Evolutionary conservation across 2,888 invertebrate species (phyloP).

Genomic region (Trichacis sp.): DNA sequence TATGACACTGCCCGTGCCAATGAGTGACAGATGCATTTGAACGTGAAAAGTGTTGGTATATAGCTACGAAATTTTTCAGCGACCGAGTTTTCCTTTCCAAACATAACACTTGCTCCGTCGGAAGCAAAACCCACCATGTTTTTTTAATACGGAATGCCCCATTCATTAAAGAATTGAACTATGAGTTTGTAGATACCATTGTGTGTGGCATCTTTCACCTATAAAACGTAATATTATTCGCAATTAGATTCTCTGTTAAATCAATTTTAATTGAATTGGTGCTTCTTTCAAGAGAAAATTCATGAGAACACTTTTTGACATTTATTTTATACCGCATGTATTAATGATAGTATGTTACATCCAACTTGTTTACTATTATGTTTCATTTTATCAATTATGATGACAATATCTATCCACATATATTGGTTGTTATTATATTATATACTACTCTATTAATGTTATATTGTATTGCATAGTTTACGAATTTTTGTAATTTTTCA

Average conservation of each 20-base stretch:
- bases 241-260: neutral
- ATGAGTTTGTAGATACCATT: neutral
- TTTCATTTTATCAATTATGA: too few relatives aligned
- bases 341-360: too few relatives aligned
- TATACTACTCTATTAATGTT: too few relatives aligned
- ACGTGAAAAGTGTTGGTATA: slow-evolving; percentile 53
- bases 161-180: slow-evolving; percentile 8
- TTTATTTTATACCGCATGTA: too few relatives aligned
- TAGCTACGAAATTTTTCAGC: slow-evolving; percentile 51
- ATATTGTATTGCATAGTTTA: too few relatives aligned
- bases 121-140: slow-evolving; percentile 58
- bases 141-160: slow-evolving; percentile 13
- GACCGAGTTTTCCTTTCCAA: slow-evolving; percentile 54
- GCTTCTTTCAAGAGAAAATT: neutral
- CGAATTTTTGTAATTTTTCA: neutral
- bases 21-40: slow-evolving; percentile 62
- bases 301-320: too few relatives aligned
- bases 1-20: slow-evolving; percentile 53
- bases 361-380: too few relatives aligned
- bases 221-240: neutral
- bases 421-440: too few relatives aligned
- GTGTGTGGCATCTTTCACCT: slow-evolving; percentile 23
- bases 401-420: too few relatives aligned
- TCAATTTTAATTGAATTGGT: neutral
- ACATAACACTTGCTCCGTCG: slow-evolving; percentile 63